These are phyloP conservation scores for Scolopax bukidnonensis DNA, from an alignment of 2,797 vertebrate species.

Conservation along the genomic window DNA sequence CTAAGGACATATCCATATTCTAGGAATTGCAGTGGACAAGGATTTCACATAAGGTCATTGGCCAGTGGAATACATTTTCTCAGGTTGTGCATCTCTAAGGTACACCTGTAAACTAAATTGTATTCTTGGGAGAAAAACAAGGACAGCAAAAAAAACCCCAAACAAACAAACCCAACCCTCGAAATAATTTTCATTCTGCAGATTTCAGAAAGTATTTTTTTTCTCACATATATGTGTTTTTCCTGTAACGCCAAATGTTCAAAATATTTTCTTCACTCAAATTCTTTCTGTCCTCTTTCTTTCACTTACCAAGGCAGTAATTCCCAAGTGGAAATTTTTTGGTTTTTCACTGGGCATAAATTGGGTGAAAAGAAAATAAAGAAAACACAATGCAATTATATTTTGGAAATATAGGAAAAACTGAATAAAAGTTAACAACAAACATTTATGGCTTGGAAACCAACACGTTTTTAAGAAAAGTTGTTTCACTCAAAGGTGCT, in stretches of 20 bases:
- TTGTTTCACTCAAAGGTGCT: not conserved
- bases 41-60: not conserved
- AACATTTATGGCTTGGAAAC: not conserved
- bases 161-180: not conserved
- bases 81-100: not conserved
- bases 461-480: not conserved
- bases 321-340: not conserved
- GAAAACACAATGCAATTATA: too few species aligned
- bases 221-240: not conserved
- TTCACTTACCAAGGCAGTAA: not conserved
- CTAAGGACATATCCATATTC: not conserved
- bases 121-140: not conserved
- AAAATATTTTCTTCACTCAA: slow-evolving; percentile 28
- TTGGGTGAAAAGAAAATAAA: not conserved
- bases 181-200: slow-evolving; percentile 6
- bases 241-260: not conserved
- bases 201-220: not conserved
- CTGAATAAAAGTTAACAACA: not conserved
- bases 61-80: not conserved
- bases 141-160: not conserved
- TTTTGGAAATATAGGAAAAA: not conserved
- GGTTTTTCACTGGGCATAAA: not conserved
- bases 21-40: not conserved
- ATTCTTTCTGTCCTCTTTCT: not conserved
- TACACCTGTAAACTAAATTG: not conserved